Evolutionary conservation across 2,113 vertebrate species (phyloP).

Genomic region (Haemorhous mexicanus): DNA sequence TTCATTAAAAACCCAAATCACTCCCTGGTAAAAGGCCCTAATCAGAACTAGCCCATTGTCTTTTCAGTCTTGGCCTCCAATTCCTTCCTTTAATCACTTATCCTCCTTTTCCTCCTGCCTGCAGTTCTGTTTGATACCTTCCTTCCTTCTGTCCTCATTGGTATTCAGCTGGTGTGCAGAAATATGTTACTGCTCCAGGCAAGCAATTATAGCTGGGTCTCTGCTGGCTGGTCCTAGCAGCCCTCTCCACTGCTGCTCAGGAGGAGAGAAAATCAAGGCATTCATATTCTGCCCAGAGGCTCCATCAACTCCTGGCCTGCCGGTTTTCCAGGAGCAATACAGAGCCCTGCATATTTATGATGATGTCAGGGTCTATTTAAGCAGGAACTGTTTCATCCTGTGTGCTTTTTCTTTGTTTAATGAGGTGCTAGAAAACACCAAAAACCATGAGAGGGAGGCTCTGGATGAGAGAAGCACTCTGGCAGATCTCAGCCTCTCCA

Average conservation of each 20-base stretch:
- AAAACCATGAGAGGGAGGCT: not conserved
- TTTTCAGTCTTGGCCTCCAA: not conserved
- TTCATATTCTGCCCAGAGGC: slow-evolving; percentile 68
- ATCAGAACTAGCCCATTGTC: slow-evolving; percentile 1
- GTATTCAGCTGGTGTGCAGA: slow-evolving; percentile 76
- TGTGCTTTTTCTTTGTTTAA: not conserved
- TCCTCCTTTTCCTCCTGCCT: slow-evolving; percentile 21
- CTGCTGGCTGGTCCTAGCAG: slow-evolving; percentile 67
- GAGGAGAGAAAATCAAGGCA: slow-evolving; percentile 72
- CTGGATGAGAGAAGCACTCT: not conserved
- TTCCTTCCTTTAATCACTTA: slow-evolving; percentile 38
- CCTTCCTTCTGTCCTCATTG: slow-evolving; percentile 72
- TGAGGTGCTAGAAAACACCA: not conserved
- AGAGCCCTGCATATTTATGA: slow-evolving; percentile 15
- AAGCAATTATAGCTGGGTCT: slow-evolving; percentile 80
- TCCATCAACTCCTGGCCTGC: slow-evolving; percentile 33
- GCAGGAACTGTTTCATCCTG: slow-evolving; percentile 21
- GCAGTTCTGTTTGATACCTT: slow-evolving; percentile 9
- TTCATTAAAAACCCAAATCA: not conserved
- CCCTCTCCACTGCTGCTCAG: slow-evolving; percentile 61
- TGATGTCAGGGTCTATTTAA: slow-evolving; percentile 42
- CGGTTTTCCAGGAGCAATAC: slow-evolving; percentile 22
- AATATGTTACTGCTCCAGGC: slow-evolving; percentile 78
- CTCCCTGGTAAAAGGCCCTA: not conserved
- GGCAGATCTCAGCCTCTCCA: not conserved